Percentiles rank a stretch among this genome's conserved stretches.
Conservation (phyloP, 1,140 invertebrate species). For the Bombus confusus region DNA sequence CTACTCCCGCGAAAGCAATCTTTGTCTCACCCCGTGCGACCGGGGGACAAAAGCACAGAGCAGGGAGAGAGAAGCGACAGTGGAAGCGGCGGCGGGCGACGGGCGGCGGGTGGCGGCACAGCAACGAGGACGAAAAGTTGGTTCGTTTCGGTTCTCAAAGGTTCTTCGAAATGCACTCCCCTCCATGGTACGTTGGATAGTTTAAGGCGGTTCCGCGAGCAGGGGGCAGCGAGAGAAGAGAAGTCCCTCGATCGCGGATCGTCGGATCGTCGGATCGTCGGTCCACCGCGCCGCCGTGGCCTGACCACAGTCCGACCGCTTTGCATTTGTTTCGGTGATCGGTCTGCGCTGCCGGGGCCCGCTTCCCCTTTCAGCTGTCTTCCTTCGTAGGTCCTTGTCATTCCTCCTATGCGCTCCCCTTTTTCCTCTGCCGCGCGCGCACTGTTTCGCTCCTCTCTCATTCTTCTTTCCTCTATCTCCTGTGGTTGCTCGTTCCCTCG, state of each 20-base stretch:
- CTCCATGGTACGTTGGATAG: slow-evolving; percentile 73
- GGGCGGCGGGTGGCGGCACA: neutral
- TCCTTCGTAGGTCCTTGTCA: slow-evolving; percentile 53
- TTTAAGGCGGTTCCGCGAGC: slow-evolving; percentile 73
- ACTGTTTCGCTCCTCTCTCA: slow-evolving; percentile 43
- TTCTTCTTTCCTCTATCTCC: slow-evolving; percentile 58
- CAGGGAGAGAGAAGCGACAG: neutral
- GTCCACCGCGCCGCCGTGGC: neutral
- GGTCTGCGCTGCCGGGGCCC: slow-evolving; percentile 56
- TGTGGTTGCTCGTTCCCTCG: slow-evolving; percentile 30
- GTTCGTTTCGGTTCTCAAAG: slow-evolving; percentile 60
- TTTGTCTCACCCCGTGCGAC: slow-evolving; percentile 62
- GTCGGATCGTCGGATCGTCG: slow-evolving; percentile 21
- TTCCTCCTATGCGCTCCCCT: slow-evolving; percentile 49
- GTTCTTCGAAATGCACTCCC: neutral
- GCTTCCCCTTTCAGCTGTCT: slow-evolving; percentile 77
- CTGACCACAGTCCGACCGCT: slow-evolving; percentile 63
- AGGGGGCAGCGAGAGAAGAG: slow-evolving; percentile 51
- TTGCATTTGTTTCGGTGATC: slow-evolving; percentile 80
- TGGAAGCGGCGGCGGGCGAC: neutral
- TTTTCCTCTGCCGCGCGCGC: slow-evolving; percentile 50
- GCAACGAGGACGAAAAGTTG: slow-evolving; percentile 67
- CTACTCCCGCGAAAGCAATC: slow-evolving; percentile 47
- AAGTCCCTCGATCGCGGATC: slow-evolving; percentile 62
- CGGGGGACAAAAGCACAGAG: slow-evolving; percentile 15